Percentiles rank a stretch among this genome's conserved stretches.
Evolutionary conservation across 2,797 vertebrate species (phyloP).

Genomic region (Rhinophrynus dorsalis): DNA sequence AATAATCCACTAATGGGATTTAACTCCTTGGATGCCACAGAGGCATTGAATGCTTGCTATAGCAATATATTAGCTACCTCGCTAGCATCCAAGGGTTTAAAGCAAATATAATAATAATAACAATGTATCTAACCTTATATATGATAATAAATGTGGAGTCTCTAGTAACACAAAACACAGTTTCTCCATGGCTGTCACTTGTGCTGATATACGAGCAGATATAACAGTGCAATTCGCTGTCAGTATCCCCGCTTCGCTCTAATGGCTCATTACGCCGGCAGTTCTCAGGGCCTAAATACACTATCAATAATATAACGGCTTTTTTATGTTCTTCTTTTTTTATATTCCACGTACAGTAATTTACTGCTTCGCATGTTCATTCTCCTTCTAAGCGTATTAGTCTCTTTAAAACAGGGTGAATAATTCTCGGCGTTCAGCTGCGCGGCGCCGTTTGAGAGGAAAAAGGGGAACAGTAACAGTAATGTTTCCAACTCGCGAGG

Average conservation of each 20-base stretch:
- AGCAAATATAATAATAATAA: no score
- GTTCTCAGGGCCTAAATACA: background rate
- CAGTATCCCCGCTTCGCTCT: background rate
- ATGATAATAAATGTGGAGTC: background rate
- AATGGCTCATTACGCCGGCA: slow-evolving; percentile 3
- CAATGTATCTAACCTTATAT: no score
- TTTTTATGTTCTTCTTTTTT: background rate
- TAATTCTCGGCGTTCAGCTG: background rate
- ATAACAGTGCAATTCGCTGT: background rate
- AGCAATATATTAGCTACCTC: no score
- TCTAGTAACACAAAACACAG: background rate
- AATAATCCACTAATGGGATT: no score
- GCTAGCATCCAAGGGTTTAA: no score
- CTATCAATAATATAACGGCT: slow-evolving; percentile 2
- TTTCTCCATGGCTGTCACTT: background rate
- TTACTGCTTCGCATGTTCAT: background rate
- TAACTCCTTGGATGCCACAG: no score
- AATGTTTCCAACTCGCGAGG: no score
- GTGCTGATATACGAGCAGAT: background rate
- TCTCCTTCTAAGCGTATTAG: background rate
- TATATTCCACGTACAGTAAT: background rate
- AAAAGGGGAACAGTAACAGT: no score
- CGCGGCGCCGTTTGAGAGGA: no score
- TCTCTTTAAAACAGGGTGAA: background rate
- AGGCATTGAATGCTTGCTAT: no score